Evolutionary conservation across 2,113 vertebrate genomes (phyloP), one percentile per base, ranked within the genome.

Genomic region (Sturnus vulgaris): DNA sequence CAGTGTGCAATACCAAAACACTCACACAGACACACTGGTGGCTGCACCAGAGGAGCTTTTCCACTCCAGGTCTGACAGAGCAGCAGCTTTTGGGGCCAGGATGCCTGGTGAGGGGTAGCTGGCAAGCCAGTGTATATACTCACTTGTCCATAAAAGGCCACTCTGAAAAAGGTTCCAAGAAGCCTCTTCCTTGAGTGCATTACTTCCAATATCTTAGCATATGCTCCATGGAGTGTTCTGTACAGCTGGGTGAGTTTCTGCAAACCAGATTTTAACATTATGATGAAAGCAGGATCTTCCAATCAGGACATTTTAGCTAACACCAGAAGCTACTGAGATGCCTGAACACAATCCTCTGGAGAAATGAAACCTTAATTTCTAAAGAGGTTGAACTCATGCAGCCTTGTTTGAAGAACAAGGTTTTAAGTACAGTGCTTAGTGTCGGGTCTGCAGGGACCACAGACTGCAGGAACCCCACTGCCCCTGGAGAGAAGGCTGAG

Each of bases 71-170:
- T 44, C 81, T 72, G 61, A n/a, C 47, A 42, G 30, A 92, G 52
- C 71, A 75, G 76, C 55, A 66, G 71, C 52, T 71, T 55, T 46
- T 49, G 57, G n/a, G 59, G 88, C 49, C 60, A 68, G 40, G 72
- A 18, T n/a, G 39, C 33, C 77, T 65, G 70, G 31, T 53, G 46
- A 77, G 12, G 21, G n/a, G n/a, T 15, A n/a, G 52, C 52, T 76
- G 76, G 35, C 2, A 11, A 79, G 55, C 39, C 5, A 8, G 14
- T 21, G 31, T 37, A 13, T 69, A 35, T 64, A 95, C 98, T 97
- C 93, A 98, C 99, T 98, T 99, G 99, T 90, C 99, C 99, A 93
- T 98, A 99, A 97, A 99, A 99, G 65, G 99, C 99, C 82, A 99
- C 99, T 91, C 99, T 98, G 97, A 99, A 99, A 97, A 98, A 99